Percentiles rank a stretch among this genome's conserved stretches.
Evolutionary conservation across 2,797 vertebrate species (phyloP).

Genomic region (Morelia viridis): DNA sequence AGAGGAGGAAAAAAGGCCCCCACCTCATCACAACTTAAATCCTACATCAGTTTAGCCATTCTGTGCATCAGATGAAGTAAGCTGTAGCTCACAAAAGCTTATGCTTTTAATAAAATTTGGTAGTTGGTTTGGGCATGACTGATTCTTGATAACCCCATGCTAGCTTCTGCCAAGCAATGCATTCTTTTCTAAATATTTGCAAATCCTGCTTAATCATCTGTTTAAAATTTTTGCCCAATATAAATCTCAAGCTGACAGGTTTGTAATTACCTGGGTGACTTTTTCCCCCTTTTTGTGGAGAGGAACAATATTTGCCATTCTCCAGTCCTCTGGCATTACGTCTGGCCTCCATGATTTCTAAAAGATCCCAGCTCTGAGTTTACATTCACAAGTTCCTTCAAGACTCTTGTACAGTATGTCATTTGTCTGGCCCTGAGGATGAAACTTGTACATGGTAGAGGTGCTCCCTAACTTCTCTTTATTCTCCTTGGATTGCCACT

Average conservation of each 20-base stretch:
- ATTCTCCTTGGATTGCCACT: no score
- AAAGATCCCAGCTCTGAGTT: no score
- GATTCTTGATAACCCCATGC: background rate
- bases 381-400: no score
- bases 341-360: no score
- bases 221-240: background rate
- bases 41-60: background rate
- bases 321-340: background rate
- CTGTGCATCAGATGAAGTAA: background rate
- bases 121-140: background rate
- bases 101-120: background rate
- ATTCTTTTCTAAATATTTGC: background rate
- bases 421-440: no score
- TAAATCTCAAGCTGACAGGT: background rate
- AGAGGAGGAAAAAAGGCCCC: background rate
- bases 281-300: background rate
- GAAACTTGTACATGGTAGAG: no score
- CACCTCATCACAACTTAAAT: background rate
- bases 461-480: no score
- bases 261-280: background rate
- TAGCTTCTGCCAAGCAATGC: background rate
- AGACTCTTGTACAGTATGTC: no score
- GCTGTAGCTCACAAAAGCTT: background rate
- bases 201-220: background rate
- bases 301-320: background rate